These are phyloP conservation scores for Pseudomyrmex cubaensis DNA, from an alignment of 1,140 invertebrate genomes.

Conservation along the genomic window DNA sequence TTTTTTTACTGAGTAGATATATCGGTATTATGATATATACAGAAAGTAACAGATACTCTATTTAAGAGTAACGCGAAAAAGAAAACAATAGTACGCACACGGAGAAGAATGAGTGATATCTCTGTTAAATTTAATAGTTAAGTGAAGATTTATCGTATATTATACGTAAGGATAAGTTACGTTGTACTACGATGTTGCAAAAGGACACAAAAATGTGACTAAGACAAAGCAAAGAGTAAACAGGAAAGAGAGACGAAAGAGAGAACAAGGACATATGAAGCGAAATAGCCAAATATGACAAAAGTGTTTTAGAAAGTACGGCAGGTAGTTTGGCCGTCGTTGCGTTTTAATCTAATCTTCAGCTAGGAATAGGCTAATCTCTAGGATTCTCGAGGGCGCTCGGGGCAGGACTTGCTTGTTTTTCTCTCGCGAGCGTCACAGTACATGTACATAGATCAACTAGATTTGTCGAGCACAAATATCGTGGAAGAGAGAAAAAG, in stretches of 20 bases:
- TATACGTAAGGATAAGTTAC: conserved; percentile 67
- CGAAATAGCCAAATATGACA: conserved; percentile 82
- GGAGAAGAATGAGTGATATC: conserved; percentile 80
- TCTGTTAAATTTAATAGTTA: conserved; percentile 75
- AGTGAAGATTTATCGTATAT: conserved; percentile 73
- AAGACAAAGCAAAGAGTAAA: conserved; percentile 17
- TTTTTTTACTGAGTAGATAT: conserved; percentile 26
- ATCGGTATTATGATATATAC: conserved; percentile 11
- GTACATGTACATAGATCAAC: conserved; percentile 55
- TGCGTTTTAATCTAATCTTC: conserved; percentile 71
- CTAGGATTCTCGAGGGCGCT: conserved; percentile 11
- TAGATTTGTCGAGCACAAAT: conserved; percentile 73
- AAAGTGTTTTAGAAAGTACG: conserved; percentile 72
- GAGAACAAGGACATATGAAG: conserved; percentile 7
- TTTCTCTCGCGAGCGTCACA: conserved; percentile 26
- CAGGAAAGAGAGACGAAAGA: conserved; percentile 24
- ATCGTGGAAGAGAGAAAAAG: conserved; percentile 51
- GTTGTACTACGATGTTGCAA: conserved; percentile 59
- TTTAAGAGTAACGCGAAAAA: conserved; percentile 33
- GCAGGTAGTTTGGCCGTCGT: conserved; percentile 66
- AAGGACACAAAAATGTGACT: conserved; percentile 29
- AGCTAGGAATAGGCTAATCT: conserved; percentile 39
- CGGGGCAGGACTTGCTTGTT: conserved; percentile 23
- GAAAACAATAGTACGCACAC: conserved; percentile 79
- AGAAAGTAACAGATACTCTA: conserved; percentile 26